phyloP scores from a whole-genome alignment of 2,888 invertebrate genomes.

The Andrena minutula region DNA sequence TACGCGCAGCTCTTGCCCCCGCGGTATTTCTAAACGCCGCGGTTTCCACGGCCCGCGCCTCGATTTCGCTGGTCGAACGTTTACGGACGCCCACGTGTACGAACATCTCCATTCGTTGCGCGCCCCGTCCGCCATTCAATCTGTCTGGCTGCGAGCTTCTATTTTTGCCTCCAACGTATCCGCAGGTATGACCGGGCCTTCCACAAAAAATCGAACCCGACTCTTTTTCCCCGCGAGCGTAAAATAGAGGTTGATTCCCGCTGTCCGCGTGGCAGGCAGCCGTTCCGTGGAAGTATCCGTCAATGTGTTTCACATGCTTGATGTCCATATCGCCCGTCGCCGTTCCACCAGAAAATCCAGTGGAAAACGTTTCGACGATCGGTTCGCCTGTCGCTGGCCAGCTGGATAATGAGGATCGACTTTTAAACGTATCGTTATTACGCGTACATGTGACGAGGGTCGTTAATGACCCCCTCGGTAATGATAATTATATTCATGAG shows the following conservation, averaged over 20 bases:
- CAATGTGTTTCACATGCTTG: no score
- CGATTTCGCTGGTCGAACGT: slow-evolving; percentile 34
- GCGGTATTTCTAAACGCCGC: slow-evolving; percentile 39
- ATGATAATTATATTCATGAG: slow-evolving; percentile 7
- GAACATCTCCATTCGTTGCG: slow-evolving; percentile 53
- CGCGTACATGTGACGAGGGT: slow-evolving; percentile 8
- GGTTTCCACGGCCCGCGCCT: slow-evolving; percentile 32
- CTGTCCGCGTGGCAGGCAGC: no score
- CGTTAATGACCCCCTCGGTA: slow-evolving; percentile 7
- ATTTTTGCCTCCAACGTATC: slow-evolving; percentile 28
- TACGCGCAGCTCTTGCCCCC: slow-evolving; percentile 7
- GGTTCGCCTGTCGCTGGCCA: no score
- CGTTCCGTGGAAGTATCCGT: no score
- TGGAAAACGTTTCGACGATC: no score
- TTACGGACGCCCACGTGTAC: slow-evolving; percentile 46
- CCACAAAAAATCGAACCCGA: neutral
- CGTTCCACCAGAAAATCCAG: no score
- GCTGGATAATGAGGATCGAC: no score
- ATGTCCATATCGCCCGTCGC: no score
- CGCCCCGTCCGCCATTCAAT: slow-evolving; percentile 39
- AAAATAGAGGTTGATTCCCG: no score
- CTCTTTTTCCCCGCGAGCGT: neutral
- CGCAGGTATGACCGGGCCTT: slow-evolving; percentile 8
- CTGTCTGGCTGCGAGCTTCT: slow-evolving; percentile 25
- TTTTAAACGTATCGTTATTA: neutral